These are phyloP conservation scores for Lamprotornis superbus DNA, from an alignment of 2,113 vertebrate species.

Conservation along the genomic window DNA sequence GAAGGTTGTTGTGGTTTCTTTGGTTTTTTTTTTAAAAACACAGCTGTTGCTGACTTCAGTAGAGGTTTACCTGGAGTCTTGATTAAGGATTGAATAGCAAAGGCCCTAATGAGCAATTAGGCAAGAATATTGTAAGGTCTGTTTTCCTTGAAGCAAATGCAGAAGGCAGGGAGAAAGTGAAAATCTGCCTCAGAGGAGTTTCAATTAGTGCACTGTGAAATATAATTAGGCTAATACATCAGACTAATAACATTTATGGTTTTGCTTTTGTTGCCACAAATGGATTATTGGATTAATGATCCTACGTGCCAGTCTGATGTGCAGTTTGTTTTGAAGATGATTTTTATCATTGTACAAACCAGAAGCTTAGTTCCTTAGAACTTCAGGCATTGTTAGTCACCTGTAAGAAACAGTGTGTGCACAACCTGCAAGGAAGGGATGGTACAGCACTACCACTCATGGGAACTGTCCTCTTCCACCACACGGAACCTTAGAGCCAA, in stretches of 20 bases:
- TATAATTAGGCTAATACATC: neutral
- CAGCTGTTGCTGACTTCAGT: neutral
- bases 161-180: neutral
- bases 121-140: neutral
- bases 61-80: neutral
- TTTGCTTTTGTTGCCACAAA: slow-evolving; percentile 18
- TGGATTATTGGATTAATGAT: slow-evolving; percentile 40
- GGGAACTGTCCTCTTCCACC: neutral
- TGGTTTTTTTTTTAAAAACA: neutral
- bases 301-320: neutral
- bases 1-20: neutral
- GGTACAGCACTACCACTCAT: fast-evolving
- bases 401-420: fast-evolving
- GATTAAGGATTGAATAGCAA: neutral
- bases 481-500: neutral
- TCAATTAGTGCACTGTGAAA: neutral
- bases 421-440: neutral
- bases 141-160: neutral
- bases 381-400: neutral
- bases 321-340: neutral
- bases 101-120: slow-evolving; percentile 21
- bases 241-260: neutral
- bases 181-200: slow-evolving; percentile 9
- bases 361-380: neutral
- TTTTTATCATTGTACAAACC: neutral